These are phyloP conservation scores for Trichomycterus rosablanca DNA, from an alignment of 2,113 vertebrate genomes.

Conservation along the genomic window DNA sequence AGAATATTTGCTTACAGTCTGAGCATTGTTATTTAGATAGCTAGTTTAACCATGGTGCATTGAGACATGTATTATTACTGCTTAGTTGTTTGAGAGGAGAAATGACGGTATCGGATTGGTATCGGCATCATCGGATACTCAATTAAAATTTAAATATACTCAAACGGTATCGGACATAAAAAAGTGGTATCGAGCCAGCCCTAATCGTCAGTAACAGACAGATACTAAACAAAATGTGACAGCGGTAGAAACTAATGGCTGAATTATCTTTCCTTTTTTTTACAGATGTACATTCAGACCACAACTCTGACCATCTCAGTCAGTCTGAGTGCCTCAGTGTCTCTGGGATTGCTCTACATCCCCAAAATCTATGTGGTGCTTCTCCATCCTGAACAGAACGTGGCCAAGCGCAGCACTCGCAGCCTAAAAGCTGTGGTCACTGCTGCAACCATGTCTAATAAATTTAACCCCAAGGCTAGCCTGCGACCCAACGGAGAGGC, in stretches of 20 bases:
- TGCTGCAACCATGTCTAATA: conserved; percentile 96
- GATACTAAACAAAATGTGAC: conserved; percentile 15
- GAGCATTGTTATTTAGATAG: too few relatives aligned
- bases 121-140: too few relatives aligned
- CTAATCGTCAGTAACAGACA: conserved; percentile 13
- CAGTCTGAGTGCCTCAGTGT: conserved; percentile 96
- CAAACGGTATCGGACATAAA: too few relatives aligned
- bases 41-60: too few relatives aligned
- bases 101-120: too few relatives aligned
- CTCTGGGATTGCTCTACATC: conserved; percentile 97
- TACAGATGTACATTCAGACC: conserved; percentile 96
- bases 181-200: conserved; percentile 7
- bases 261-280: neutral
- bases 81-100: too few relatives aligned
- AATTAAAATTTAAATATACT: too few relatives aligned
- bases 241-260: neutral
- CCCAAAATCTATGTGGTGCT: conserved; percentile 98
- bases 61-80: too few relatives aligned
- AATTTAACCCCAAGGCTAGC: conserved; percentile 92
- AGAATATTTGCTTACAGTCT: too few relatives aligned
- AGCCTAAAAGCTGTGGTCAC: conserved; percentile 97
- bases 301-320: conserved; percentile 96
- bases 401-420: conserved; percentile 92
- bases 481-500: conserved; percentile 95
- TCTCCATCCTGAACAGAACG: conserved; percentile 97